Evolutionary conservation across 2,797 vertebrate species (phyloP).

Genomic region (Meda fulgida): DNA sequence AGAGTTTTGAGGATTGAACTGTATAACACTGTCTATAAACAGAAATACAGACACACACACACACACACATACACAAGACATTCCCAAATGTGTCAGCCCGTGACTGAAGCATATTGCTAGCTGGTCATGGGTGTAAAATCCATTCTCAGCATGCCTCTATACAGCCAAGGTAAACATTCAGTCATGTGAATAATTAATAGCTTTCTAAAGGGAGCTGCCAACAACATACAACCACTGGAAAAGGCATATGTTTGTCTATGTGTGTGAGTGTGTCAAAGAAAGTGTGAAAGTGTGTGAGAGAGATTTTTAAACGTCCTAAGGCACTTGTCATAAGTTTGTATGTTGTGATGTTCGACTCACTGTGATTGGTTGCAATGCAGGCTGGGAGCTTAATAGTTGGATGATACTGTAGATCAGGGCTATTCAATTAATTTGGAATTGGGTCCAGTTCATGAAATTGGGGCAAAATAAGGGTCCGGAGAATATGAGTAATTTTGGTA

Average conservation of each 20-base stretch:
- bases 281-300: neutral
- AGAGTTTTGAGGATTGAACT: neutral
- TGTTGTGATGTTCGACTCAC: constrained; percentile 13
- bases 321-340: neutral
- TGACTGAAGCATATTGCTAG: constrained; percentile 51
- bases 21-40: neutral
- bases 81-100: neutral
- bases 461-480: no score
- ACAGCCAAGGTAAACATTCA: constrained; percentile 46
- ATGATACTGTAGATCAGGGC: neutral
- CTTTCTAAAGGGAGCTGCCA: constrained; percentile 9
- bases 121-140: constrained; percentile 53
- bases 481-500: no score
- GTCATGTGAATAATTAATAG: constrained; percentile 58
- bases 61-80: neutral
- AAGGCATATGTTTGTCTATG: neutral
- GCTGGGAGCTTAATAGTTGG: neutral
- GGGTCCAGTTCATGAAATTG: no score
- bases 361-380: constrained; percentile 6
- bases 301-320: neutral
- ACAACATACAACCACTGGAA: constrained; percentile 25
- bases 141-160: constrained; percentile 35
- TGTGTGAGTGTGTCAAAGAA: constrained; percentile 15
- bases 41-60: neutral
- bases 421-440: no score